phyloP scores from a whole-genome alignment of 2,888 invertebrate genomes.

The Ophioninae sp. region DNA sequence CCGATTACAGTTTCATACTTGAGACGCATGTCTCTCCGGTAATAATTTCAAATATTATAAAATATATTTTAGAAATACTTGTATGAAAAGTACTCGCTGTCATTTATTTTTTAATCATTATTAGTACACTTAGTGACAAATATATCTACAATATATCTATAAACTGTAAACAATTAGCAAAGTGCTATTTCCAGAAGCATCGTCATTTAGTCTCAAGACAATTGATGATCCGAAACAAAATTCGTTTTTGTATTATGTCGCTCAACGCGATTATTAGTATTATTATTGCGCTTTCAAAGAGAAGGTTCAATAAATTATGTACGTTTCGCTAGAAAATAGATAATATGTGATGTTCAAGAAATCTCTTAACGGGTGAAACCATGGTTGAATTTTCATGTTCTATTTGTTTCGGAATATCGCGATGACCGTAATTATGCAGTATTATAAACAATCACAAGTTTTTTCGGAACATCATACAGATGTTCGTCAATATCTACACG shows the following conservation, averaged over 20 bases:
- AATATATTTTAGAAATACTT: background rate
- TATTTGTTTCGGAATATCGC: background rate
- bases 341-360: background rate
- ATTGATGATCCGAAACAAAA: background rate
- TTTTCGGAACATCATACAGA: background rate
- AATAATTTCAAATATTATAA: background rate
- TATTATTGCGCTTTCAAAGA: background rate
- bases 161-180: background rate
- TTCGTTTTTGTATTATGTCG: background rate
- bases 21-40: background rate
- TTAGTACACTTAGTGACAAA: background rate
- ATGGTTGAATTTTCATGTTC: background rate
- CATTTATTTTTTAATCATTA: background rate
- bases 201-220: background rate
- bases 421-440: background rate
- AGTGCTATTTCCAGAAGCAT: too few relatives aligned
- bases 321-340: background rate
- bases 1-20: background rate
- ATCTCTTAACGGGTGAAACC: background rate
- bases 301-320: background rate
- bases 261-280: background rate
- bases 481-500: background rate
- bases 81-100: background rate
- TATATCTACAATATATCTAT: background rate
- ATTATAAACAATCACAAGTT: background rate